Evolutionary conservation across 53 echinoderm and acorn worm species (phyloP), one percentile per base, ranked within the genome.

Genomic region (Temnopleurus reevesii): DNA sequence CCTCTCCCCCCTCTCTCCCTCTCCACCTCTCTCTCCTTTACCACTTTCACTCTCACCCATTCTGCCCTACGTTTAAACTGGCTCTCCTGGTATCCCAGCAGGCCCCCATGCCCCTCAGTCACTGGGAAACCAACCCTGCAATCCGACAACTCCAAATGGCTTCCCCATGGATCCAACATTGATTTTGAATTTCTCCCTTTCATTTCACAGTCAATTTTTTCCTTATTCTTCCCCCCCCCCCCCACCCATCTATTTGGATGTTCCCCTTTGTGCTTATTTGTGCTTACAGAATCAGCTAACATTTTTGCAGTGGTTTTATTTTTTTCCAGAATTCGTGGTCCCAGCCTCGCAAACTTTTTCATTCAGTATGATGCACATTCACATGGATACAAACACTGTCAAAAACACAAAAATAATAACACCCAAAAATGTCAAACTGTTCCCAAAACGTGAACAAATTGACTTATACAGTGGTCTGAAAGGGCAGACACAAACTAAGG

Each of bases 131-230:
- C 56, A 83, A 83, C 83, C 55, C 54, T 55, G 83, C 30, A 83
- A 55, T 53, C 83, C 34, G 83, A 55, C 83, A 83, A 79, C 79
- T 47, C 79, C 79, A 79, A 79, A 55, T 53, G 45, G 59, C 46
- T 59, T 61, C 83, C 61, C 46, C 44, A 60, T 85, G 61, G 86
- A 85, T 41, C 59, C 61, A 44, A 59, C 85, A 85, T 85, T 85
- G 86, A 85, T 85, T 85, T 46, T 27, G n/a, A n/a, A 12, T 60
- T 60, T 61, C 86, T 44, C 59, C 8, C 59, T 60, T 45, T 15
- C 55, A 31, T 51, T 55, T 55, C 80, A 46, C 12, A 29, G 28
- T 17, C 43, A 45, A 27, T 0, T 10, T 43, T 43, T 43, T 12
- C 76, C 7, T 45, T 34, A 15, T 79, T 3, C 34, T 55, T 46